These are phyloP conservation scores for Alentia gelatinosa DNA, from an alignment of 2,888 invertebrate species.

Conservation along the genomic window DNA sequence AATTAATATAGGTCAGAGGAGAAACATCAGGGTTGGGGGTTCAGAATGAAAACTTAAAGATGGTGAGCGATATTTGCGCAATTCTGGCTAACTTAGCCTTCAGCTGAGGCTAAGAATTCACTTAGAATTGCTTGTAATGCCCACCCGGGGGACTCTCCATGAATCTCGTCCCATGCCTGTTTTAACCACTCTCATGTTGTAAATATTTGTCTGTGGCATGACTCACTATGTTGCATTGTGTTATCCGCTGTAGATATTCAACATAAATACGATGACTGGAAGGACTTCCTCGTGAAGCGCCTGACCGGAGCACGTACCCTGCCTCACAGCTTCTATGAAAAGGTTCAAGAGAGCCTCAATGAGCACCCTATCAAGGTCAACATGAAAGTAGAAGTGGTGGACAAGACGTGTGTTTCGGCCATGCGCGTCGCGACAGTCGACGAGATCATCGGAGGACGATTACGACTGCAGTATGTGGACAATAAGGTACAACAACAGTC, in stretches of 20 bases:
- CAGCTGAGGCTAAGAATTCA: too few species aligned
- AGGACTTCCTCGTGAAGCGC: conserved; percentile 94
- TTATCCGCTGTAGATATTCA: conserved; percentile 87
- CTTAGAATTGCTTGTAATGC: too few species aligned
- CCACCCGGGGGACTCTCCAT: too few species aligned
- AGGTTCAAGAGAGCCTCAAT: conserved; percentile 81
- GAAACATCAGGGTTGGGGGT: too few species aligned
- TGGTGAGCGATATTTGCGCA: too few species aligned
- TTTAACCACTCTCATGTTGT: too few species aligned
- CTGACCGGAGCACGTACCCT: conserved; percentile 96
- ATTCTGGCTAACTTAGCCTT: too few species aligned
- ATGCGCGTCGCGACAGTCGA: conserved; percentile 92
- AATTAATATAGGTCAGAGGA: too few species aligned
- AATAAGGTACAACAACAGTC: conserved; percentile 82
- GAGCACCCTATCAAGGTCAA: conserved; percentile 57
- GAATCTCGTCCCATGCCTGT: too few species aligned
- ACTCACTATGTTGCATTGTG: too few species aligned
- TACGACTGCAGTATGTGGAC: conserved; percentile 90
- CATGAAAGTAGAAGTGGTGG: conserved; percentile 94
- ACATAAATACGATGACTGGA: conserved; percentile 97
- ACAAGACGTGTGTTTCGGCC: conserved; percentile 96
- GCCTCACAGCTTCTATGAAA: conserved; percentile 94
- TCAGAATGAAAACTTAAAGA: too few species aligned
- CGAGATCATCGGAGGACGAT: conserved; percentile 94
- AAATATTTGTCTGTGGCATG: too few species aligned